Conservation (phyloP, 2,888 invertebrate species). For the Crematogaster levior region DNA sequence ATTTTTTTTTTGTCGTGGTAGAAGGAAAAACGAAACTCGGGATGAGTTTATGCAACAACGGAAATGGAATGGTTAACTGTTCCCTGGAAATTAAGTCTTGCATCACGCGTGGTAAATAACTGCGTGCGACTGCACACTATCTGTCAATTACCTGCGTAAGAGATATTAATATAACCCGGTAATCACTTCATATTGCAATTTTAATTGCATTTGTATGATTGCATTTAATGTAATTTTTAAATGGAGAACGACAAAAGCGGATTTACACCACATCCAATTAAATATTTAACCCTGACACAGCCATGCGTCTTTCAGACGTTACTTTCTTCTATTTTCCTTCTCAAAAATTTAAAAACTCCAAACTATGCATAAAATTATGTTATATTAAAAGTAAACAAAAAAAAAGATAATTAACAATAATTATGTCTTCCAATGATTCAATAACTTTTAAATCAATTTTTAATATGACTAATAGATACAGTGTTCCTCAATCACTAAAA, state of each 20-base stretch:
- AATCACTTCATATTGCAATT: not conserved
- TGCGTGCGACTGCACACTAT: not conserved
- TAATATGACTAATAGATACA: too few species aligned
- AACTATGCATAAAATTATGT: too few species aligned
- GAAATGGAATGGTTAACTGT: slow-evolving; percentile 28
- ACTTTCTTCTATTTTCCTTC: too few species aligned
- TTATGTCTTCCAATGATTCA: too few species aligned
- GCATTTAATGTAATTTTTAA: not conserved
- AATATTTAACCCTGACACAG: too few species aligned
- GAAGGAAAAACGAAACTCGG: slow-evolving; percentile 16
- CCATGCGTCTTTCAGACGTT: too few species aligned
- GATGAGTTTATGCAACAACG: slow-evolving; percentile 10
- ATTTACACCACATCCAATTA: not conserved
- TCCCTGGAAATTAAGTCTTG: not conserved
- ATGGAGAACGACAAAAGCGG: not conserved
- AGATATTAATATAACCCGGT: not conserved
- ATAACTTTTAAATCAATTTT: too few species aligned
- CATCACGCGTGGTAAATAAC: slow-evolving; percentile 22
- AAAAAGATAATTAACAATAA: too few species aligned
- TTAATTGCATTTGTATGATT: not conserved
- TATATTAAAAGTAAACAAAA: too few species aligned
- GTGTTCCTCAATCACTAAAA: too few species aligned
- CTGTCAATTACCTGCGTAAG: not conserved
- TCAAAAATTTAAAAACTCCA: too few species aligned
- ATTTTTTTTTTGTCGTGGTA: slow-evolving; percentile 16